Conservation (phyloP, 1,140 invertebrate genomes). For the Plectrocnemia conspersa region DNA sequence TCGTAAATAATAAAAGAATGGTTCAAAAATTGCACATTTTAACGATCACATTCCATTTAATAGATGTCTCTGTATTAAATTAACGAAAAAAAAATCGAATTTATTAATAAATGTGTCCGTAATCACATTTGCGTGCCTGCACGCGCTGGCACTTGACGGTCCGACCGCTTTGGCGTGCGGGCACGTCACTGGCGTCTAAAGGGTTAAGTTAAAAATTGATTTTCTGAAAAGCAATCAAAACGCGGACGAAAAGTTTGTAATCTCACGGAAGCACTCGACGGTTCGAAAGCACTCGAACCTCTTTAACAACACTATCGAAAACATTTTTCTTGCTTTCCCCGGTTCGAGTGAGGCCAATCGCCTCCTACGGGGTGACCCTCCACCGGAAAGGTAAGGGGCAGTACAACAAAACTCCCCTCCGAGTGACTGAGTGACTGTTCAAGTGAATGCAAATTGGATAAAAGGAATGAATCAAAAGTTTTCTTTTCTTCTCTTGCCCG, state of each 20-base stretch:
- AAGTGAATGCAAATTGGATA: constrained; percentile 36
- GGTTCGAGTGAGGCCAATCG: not conserved
- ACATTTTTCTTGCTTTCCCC: constrained; percentile 27
- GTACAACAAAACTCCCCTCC: constrained; percentile 20
- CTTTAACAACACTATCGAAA: constrained; percentile 33
- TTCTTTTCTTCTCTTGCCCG: constrained; percentile 21
- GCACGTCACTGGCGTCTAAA: too few species aligned
- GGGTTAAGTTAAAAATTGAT: too few species aligned
- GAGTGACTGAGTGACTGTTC: constrained; percentile 35
- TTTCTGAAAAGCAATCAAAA: constrained; percentile 24
- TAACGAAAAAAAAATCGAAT: too few species aligned
- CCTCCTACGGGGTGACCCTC: not conserved
- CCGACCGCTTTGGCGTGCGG: too few species aligned
- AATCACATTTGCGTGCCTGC: too few species aligned
- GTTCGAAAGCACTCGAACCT: constrained; percentile 24
- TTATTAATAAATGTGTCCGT: too few species aligned
- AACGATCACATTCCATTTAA: too few species aligned
- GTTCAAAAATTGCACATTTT: too few species aligned
- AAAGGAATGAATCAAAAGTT: constrained; percentile 36
- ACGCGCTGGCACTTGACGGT: too few species aligned
- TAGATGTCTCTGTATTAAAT: too few species aligned
- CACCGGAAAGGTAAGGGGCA: constrained; percentile 6
- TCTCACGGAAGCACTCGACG: constrained; percentile 28
- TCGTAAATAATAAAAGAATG: too few species aligned
- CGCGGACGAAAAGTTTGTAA: constrained; percentile 30